Evolutionary conservation across 1,140 invertebrate genomes (phyloP).

Genomic region (Epicauta chinensis): DNA sequence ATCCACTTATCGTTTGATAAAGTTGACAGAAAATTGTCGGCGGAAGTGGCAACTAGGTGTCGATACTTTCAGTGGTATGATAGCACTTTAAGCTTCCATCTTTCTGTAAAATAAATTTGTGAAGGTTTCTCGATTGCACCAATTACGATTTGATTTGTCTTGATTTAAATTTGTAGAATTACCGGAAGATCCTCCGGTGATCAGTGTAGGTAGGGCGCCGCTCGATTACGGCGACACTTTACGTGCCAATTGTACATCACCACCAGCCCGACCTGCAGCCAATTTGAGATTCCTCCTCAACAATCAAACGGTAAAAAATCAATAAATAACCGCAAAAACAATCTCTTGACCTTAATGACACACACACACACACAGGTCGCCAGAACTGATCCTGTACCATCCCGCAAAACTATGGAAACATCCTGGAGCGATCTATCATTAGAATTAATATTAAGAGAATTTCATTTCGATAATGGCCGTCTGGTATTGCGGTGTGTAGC

Average conservation of each 20-base stretch:
- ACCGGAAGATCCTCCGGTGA: constrained; percentile 50
- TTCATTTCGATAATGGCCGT: constrained; percentile 41
- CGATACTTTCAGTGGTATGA: no score
- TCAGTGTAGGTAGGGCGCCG: constrained; percentile 41
- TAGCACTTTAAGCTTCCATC: no score
- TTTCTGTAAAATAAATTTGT: no score
- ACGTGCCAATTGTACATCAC: constrained; percentile 66
- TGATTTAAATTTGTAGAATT: constrained; percentile 44
- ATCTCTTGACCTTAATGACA: no score
- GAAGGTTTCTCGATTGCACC: not conserved
- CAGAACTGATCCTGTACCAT: constrained; percentile 39
- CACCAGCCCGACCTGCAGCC: constrained; percentile 65
- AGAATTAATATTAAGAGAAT: constrained; percentile 33
- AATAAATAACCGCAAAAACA: constrained; percentile 27
- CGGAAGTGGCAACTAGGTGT: no score
- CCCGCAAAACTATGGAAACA: constrained; percentile 22
- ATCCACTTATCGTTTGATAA: no score
- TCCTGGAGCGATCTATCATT: constrained; percentile 39
- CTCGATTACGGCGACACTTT: constrained; percentile 56
- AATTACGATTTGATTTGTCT: constrained; percentile 22
- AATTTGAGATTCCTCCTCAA: constrained; percentile 68
- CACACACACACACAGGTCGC: constrained; percentile 39
- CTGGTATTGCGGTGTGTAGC: constrained; percentile 49
- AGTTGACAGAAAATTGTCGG: no score
- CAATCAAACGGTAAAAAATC: constrained; percentile 56